Base-by-base conservation (phyloP, 2,888 invertebrate genomes). In the Leptinotarsa peninsularis region DNA sequence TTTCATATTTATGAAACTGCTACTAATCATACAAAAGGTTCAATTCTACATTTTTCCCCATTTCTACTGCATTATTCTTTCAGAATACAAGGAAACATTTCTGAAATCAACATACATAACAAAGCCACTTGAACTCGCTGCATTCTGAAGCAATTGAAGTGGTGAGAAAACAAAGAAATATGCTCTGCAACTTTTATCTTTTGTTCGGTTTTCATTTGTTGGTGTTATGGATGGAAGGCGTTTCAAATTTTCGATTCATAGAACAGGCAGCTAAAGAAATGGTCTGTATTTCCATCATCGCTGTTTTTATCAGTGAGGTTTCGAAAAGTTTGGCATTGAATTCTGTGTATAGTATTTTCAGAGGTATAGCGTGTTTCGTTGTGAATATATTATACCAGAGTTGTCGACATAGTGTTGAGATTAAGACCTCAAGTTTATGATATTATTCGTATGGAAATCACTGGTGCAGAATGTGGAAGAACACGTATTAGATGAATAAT, bases 91-190 rank as follows among this genome's bases (percentile, higher is more conserved):
- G n/a, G 5, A 33, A 63, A 43, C 63, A 43, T 63, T 63, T 17
- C 63, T 5, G 43, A 33, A 18, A 63, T 63, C 33, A n/a, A 63
- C 27, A 43, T 14, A 33, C 27, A 17, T 33, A 63, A 63, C 43
- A n/a, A 63, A n/a, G 33, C 17, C 18, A 63, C 63, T 63, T 63
- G 33, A 63, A 63, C 63, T 63, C 14, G 63, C 17, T 63, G 33
- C 17, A 63, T 63, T 43, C 5, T 17, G 43, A n/a, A 63, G 13
- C 17, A 63, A 63, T 17, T 63, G n/a, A n/a, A 63, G 33, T n/a
- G 17, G n/a, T n/a, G 7, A 4, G 27, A 63, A 63, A 27, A 63
- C 63, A 63, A 43, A 43, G 63, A 58, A 58, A 58, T 4, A 15
- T 58, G 23, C 23, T 27, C 23, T 58, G 58, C 15, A 27, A 23